Percentiles rank a stretch among this genome's conserved stretches.
phyloP scores from a whole-genome alignment of 2,113 vertebrate species.

The Zosterops borbonicus region DNA sequence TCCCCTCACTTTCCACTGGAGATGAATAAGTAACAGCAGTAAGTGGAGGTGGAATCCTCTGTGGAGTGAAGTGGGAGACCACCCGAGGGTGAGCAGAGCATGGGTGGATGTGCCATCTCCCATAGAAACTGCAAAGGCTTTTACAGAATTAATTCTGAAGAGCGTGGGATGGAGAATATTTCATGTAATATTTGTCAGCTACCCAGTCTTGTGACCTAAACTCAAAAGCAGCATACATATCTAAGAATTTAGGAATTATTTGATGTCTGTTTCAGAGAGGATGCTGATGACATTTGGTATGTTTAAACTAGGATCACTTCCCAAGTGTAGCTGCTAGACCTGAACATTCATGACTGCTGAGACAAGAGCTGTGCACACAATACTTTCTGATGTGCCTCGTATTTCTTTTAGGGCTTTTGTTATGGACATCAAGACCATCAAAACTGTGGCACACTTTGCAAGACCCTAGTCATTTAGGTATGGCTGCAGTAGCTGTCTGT shows the following conservation, averaged over 20 bases:
- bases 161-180: background rate
- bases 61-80: background rate
- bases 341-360: background rate
- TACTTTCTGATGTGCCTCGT: background rate
- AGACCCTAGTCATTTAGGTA: background rate
- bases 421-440: background rate
- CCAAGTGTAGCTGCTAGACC: background rate
- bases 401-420: background rate
- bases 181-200: background rate
- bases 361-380: background rate
- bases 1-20: background rate
- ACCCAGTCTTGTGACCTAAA: background rate
- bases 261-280: background rate
- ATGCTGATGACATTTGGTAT: background rate
- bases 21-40: background rate
- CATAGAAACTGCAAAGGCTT: background rate
- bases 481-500: background rate
- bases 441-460: background rate
- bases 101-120: background rate
- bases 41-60: background rate
- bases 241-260: background rate
- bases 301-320: background rate
- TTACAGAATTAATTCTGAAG: background rate
- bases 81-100: background rate
- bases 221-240: background rate